Evolutionary conservation across 2,888 invertebrate genomes (phyloP), one percentile per base, ranked within the genome.

Genomic region (Andrena praecox): DNA sequence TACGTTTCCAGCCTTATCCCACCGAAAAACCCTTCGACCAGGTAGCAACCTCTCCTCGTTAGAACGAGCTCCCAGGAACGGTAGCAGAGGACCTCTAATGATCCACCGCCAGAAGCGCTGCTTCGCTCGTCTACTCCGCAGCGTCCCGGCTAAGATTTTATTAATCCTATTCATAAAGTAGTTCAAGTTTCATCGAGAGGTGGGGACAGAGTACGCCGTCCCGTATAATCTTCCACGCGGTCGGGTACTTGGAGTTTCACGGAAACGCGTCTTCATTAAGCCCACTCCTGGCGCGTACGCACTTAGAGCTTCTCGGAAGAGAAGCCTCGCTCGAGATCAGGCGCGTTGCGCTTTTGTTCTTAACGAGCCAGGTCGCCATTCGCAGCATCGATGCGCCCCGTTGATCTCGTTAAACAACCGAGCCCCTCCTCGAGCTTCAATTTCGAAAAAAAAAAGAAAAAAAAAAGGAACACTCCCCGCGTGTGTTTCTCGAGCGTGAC

Each of bases 151-250:
- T 75, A 74, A 66, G 82, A 77, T 85, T 87, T 87, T 84, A 86
- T 88, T 85, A 88, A 86, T 82, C 79, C 80, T 82, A 82, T 79
- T 86, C 86, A 77, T 76, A 80, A 87, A 78, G 85, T 66, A 81
- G 86, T 82, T 87, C 80, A 56, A 80, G 74, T 87, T 84, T 84
- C 80, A 84, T 68, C 62, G 63, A 27, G 64, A 52, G 16, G 29
- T n/a, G 50, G 33, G 56, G 20, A 16, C 2, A 5, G 5, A 42
- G 8, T 5, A 12, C 10, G n/a, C 16, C 56, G 60, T 69, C 66
- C 68, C 69, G 62, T 77, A 64, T 85, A 84, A 84, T 84, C 80
- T 78, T 60, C 66, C 76, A 48, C 50, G 20, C 33, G 29, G 71
- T 67, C 73, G 59, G 69, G 56, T 79, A 79, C 85, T 79, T 81